Evolutionary conservation across 2,888 invertebrate species (phyloP).

Genomic region (Heliconius cydno): DNA sequence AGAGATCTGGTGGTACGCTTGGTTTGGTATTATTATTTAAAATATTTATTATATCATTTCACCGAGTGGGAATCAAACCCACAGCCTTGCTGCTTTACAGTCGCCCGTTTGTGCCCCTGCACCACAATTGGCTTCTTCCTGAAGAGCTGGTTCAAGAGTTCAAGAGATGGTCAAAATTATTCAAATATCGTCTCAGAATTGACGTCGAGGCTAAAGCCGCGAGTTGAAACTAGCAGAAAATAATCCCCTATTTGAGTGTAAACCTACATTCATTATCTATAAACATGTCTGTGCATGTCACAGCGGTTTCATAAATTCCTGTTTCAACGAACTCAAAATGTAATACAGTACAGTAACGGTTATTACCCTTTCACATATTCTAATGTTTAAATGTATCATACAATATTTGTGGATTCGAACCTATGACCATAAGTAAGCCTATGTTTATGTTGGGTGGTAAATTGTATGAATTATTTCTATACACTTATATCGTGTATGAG

Average conservation of each 20-base stretch:
- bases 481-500: neutral
- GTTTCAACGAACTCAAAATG: neutral
- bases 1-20: no score
- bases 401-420: constrained; percentile 17
- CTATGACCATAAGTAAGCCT: neutral
- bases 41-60: neutral
- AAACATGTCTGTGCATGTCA: neutral
- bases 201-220: no score
- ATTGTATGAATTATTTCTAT: neutral
- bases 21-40: no score
- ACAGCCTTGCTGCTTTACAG: neutral
- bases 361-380: neutral
- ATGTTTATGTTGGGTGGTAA: neutral
- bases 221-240: no score
- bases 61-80: neutral
- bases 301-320: neutral
- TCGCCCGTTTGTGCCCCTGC: neutral
- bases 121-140: neutral
- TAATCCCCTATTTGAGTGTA: no score
- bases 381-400: neutral
- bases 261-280: no score
- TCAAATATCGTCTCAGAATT: no score
- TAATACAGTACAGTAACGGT: neutral
- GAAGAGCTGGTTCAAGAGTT: neutral
- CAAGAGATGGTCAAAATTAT: no score